Evolutionary conservation across 2,888 invertebrate species (phyloP), one percentile per base, ranked within the genome.

Genomic region (Mellilla xanthometata): DNA sequence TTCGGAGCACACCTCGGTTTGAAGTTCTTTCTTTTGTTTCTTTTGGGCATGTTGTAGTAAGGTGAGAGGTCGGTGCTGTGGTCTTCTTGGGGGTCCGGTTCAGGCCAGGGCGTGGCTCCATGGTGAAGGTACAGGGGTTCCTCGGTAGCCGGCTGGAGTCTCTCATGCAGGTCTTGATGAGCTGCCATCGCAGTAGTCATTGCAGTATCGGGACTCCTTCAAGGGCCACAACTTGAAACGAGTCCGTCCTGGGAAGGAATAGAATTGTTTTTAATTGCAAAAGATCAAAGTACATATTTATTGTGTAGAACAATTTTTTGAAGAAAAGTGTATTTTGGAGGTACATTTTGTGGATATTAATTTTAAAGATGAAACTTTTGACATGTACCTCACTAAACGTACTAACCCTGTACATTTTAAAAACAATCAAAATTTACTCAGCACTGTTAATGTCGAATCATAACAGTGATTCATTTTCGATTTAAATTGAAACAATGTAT

Each of bases 1-100:
- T 91, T 92, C 1, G 94, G 93, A 46, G 90, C 90, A 76, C 94
- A 95, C 62, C 95, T 87, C 0, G 95, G 95, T 64, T 94, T 93
- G 80, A 95, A 94, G 76, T 95, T 95, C 78, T 95, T 95, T 58
- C 95, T 85, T 64, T 95, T 94, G 86, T 95, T 95, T 64, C 94
- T 90, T 76, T 93, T 93, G 52, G 92, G 92, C 72, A 89, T 84
- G 59, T 90, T 90, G 67, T 85, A 84, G 68, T 86, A 86, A 1
- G 85, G 84, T 2, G 88, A 81, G 69, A 84, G 72, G 56, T 84
- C 81, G 2, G 81, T 64, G 68, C 75, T 78, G 57, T 78, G 81
- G 45, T 84, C 87, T 28, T 84, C 84, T 54, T 83, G 82, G 64
- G 87, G 65, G 44, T 85, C 82, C 5, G 75, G 63, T 50, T 84